A percentile compares a stretch with the other conserved stretches of the same genome.
phyloP scores from a whole-genome alignment of 2,797 vertebrate species.

The Phataginus tetradactyla region DNA sequence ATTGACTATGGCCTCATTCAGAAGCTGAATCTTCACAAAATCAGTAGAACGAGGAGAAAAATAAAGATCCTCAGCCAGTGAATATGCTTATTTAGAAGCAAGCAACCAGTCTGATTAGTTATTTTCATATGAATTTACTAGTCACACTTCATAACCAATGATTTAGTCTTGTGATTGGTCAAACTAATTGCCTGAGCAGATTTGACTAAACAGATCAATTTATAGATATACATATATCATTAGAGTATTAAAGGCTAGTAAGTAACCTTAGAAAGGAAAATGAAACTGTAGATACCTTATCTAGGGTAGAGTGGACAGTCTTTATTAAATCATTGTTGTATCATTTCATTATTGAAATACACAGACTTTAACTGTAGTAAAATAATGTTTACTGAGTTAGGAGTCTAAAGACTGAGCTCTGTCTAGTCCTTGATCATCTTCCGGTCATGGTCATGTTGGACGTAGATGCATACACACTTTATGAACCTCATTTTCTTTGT shows the following conservation, averaged over 20 bases:
- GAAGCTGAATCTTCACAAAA: neutral
- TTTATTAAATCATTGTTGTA: neutral
- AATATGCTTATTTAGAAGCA: constrained; percentile 41
- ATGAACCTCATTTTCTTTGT: constrained; percentile 9
- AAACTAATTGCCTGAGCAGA: neutral
- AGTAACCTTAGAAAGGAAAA: neutral
- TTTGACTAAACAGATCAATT: constrained; percentile 42
- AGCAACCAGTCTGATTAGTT: neutral
- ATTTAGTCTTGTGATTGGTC: neutral
- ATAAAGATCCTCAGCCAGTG: neutral
- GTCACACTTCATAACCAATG: neutral
- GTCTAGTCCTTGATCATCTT: neutral
- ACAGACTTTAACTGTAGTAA: neutral
- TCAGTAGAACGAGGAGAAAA: constrained; percentile 1
- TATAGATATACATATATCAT: neutral
- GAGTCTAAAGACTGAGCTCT: neutral
- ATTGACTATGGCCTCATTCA: neutral
- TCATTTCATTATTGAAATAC: neutral
- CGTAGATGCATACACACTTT: neutral
- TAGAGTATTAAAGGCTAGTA: neutral
- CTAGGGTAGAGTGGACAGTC: neutral
- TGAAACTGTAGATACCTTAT: neutral
- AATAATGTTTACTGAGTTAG: neutral
- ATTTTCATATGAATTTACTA: constrained; percentile 6
- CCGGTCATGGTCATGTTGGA: neutral